Evolutionary conservation across 2,888 invertebrate species (phyloP).

Genomic region (Hetaerina titia): DNA sequence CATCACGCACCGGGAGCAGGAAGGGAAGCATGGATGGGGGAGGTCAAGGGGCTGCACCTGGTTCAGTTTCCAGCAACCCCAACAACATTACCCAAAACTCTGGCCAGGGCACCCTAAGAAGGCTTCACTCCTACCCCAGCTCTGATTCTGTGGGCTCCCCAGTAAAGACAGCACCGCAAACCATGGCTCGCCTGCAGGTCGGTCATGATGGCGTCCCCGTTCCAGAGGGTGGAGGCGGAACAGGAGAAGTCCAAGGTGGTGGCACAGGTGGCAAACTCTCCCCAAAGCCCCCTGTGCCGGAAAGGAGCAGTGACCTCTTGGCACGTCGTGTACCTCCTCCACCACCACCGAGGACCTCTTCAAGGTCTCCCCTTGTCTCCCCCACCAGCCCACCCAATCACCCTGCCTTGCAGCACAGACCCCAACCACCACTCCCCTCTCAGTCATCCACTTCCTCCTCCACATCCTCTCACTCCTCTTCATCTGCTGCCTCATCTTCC

Average conservation of each 20-base stretch:
- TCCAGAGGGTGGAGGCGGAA: conserved; percentile 69
- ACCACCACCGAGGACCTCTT: conserved; percentile 95
- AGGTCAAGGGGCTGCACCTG: conserved; percentile 77
- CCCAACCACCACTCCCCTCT: conserved; percentile 86
- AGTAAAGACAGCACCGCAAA: conserved; percentile 80
- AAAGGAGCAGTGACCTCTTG: conserved; percentile 88
- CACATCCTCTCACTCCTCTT: conserved; percentile 93
- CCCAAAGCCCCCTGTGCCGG: conserved; percentile 89
- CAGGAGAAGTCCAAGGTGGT: conserved; percentile 58
- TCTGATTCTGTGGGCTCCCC: conserved; percentile 79
- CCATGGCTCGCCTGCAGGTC: conserved; percentile 75
- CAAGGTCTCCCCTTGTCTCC: conserved; percentile 91
- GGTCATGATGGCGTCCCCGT: conserved; percentile 72
- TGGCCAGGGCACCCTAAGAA: conserved; percentile 79
- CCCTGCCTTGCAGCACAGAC: conserved; percentile 80
- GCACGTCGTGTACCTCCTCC: conserved; percentile 91
- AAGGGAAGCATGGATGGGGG: conserved; percentile 80
- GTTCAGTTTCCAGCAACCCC: conserved; percentile 73
- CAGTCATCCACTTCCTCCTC: conserved; percentile 92
- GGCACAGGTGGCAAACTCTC: conserved; percentile 69
- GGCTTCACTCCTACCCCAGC: conserved; percentile 91
- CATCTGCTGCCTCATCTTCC: conserved; percentile 81
- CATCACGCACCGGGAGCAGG: conserved; percentile 73
- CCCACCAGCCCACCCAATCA: conserved; percentile 86
- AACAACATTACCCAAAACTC: conserved; percentile 68